Conservation (phyloP, 2,888 invertebrate species). For the Scaptodrosophila latifasciaeformis region DNA sequence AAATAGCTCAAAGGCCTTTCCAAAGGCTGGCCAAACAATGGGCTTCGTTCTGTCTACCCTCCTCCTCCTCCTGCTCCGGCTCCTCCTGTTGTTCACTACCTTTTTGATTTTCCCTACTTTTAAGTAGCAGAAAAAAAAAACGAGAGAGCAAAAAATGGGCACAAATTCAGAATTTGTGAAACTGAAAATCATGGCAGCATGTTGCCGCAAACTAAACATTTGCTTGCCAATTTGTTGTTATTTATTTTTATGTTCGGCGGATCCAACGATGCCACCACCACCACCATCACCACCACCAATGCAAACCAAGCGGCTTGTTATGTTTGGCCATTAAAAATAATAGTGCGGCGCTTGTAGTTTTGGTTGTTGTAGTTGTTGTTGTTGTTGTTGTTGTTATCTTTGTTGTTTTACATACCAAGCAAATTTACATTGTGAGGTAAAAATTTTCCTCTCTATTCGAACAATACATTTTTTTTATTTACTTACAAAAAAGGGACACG, state of each 20-base stretch:
- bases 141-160: slow-evolving; percentile 10
- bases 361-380: slow-evolving; percentile 24
- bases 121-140: slow-evolving; percentile 13
- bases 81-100: not conserved
- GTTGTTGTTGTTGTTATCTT: not conserved
- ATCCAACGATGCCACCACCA: not conserved
- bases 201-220: slow-evolving; percentile 61
- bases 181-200: slow-evolving; percentile 22
- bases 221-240: slow-evolving; percentile 65
- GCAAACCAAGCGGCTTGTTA: slow-evolving; percentile 44
- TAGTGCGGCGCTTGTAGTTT: slow-evolving; percentile 52
- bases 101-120: slow-evolving; percentile 20
- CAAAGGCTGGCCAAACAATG: slow-evolving; percentile 35
- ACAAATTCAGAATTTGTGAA: no score
- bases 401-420: slow-evolving; percentile 1
- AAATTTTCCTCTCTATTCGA: slow-evolving; percentile 9
- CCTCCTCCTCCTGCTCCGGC: not conserved
- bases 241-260: slow-evolving; percentile 58
- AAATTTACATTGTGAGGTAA: slow-evolving; percentile 23
- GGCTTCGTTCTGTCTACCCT: not conserved
- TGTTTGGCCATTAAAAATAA: slow-evolving; percentile 67
- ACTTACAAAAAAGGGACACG: not conserved
- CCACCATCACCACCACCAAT: not conserved
- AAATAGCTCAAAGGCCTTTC: slow-evolving; percentile 66
- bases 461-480: not conserved